Percentiles rank a stretch among this genome's conserved stretches.
These are phyloP conservation scores for Arenaria interpres DNA, from an alignment of 2,113 vertebrate genomes.

Conservation along the genomic window DNA sequence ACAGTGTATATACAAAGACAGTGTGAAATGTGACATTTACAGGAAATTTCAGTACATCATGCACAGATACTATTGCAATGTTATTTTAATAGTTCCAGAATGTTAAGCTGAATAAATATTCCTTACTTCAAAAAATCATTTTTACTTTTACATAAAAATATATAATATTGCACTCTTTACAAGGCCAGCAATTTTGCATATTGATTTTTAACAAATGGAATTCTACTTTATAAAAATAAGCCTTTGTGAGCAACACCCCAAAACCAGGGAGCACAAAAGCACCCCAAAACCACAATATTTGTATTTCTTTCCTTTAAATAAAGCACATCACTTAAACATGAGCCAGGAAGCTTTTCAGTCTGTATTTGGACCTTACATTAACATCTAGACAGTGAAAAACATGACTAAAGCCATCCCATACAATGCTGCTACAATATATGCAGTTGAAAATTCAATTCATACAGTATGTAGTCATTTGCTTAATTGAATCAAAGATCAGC, in stretches of 20 bases:
- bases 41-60: conserved; percentile 63
- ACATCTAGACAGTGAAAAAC: conserved; percentile 7
- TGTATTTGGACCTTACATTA: not conserved
- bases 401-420: not conserved
- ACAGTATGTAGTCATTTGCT: not conserved
- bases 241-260: conserved; percentile 60
- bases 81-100: conserved; percentile 62
- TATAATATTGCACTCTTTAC: conserved; percentile 79
- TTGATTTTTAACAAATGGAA: conserved; percentile 68
- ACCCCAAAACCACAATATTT: conserved; percentile 51
- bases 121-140: conserved; percentile 59
- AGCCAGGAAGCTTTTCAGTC: conserved; percentile 50
- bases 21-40: conserved; percentile 58
- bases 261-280: conserved; percentile 33
- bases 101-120: conserved; percentile 79
- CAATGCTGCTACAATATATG: not conserved
- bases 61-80: conserved; percentile 55
- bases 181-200: conserved; percentile 75
- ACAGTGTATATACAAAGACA: conserved; percentile 66
- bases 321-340: conserved; percentile 64
- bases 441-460: not conserved
- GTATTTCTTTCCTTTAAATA: conserved; percentile 22
- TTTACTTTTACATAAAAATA: conserved; percentile 79
- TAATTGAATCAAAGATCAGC: not conserved
- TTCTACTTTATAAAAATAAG: conserved; percentile 69